Percentiles rank a stretch among this genome's conserved stretches.
Conservation (phyloP, 2,797 vertebrate genomes). For the Sebastes cheni region DNA sequence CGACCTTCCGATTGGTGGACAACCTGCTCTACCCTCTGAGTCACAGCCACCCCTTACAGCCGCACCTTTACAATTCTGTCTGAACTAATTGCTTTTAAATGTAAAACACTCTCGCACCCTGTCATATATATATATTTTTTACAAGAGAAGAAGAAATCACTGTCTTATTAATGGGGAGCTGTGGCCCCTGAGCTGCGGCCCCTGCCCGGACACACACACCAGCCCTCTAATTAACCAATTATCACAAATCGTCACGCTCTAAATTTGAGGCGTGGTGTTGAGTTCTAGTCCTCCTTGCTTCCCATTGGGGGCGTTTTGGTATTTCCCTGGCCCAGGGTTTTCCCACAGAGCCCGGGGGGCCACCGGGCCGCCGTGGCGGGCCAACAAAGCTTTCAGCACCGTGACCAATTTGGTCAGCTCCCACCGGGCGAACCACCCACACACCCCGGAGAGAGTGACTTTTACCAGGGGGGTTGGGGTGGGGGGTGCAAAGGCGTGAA, state of each 20-base stretch:
- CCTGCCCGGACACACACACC: conserved; percentile 82
- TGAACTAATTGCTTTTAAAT: conserved; percentile 55
- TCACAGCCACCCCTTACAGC: no score
- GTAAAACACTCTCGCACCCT: conserved; percentile 35
- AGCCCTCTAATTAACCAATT: conserved; percentile 91
- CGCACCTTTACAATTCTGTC: not conserved
- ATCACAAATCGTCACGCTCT: conserved; percentile 92
- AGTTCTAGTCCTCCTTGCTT: conserved; percentile 63
- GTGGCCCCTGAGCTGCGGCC: conserved; percentile 76
- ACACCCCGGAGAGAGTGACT: conserved; percentile 80
- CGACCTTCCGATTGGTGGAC: no score
- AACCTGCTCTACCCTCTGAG: no score
- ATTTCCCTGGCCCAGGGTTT: conserved; percentile 82
- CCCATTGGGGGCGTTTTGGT: conserved; percentile 82
- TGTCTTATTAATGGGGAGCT: conserved; percentile 88
- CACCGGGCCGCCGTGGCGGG: conserved; percentile 77
- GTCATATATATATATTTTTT: conserved; percentile 24
- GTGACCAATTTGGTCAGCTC: conserved; percentile 90
- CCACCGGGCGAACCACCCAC: conserved; percentile 86
- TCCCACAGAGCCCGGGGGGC: conserved; percentile 88
- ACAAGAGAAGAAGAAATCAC: conserved; percentile 85
- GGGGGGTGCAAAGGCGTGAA: conserved; percentile 85
- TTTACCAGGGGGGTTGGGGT: conserved; percentile 71
- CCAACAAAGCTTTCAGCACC: conserved; percentile 91
- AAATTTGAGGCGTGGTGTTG: conserved; percentile 84